Conservation (phyloP, 2,113 vertebrate genomes). For the Eleginops maclovinus region DNA sequence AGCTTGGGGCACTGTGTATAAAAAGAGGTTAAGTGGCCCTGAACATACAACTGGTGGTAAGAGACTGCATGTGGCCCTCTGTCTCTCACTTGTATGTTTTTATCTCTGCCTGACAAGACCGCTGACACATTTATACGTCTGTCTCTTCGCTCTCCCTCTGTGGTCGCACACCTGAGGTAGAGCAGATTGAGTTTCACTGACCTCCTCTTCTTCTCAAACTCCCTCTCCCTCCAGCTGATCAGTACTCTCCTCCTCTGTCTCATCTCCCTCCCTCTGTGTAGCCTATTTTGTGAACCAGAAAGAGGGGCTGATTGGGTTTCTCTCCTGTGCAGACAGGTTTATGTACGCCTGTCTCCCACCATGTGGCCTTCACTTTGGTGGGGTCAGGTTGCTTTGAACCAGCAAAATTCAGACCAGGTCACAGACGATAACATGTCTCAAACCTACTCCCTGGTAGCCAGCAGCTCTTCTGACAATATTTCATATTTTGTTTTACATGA, state of each 20-base stretch:
- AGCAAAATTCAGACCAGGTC: slow-evolving; percentile 44
- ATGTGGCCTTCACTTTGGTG: slow-evolving; percentile 46
- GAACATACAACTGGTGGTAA: slow-evolving; percentile 36
- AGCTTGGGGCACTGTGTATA: slow-evolving; percentile 38
- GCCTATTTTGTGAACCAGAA: slow-evolving; percentile 60
- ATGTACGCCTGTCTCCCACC: slow-evolving; percentile 59
- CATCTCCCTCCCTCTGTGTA: slow-evolving; percentile 40
- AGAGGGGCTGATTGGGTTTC: slow-evolving; percentile 73
- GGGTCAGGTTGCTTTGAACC: slow-evolving; percentile 67
- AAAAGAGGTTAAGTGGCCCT: slow-evolving; percentile 67
- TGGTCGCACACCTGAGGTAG: slow-evolving; percentile 36
- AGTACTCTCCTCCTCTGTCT: slow-evolving; percentile 10
- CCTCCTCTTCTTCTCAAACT: slow-evolving; percentile 38
- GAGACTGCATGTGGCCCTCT: slow-evolving; percentile 16
- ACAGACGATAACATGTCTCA: slow-evolving; percentile 14
- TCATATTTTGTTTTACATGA: not conserved
- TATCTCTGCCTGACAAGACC: slow-evolving; percentile 6
- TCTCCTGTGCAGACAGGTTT: slow-evolving; percentile 59
- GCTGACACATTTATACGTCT: slow-evolving; percentile 19
- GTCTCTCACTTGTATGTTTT: slow-evolving; percentile 3
- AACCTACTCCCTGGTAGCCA: not conserved
- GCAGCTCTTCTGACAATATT: not conserved
- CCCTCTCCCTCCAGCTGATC: slow-evolving; percentile 23
- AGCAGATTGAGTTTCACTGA: slow-evolving; percentile 71
- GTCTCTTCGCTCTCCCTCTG: slow-evolving; percentile 31